These are phyloP conservation scores for Otolemur crassicaudatus DNA, from an alignment of 2,797 vertebrate genomes.

Conservation along the genomic window DNA sequence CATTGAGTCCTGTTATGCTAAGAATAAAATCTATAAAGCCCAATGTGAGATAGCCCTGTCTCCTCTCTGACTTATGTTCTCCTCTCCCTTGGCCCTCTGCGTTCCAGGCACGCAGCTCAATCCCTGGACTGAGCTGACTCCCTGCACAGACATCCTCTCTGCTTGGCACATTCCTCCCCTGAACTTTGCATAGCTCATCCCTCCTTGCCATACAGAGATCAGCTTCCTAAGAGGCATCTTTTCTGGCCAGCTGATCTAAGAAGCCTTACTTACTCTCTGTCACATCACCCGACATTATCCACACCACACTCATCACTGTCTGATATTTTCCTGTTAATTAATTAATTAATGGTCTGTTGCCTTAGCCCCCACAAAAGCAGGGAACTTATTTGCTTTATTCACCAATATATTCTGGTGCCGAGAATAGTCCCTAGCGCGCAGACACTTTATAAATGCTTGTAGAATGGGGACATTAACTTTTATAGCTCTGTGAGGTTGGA, in stretches of 20 bases:
- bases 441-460: background rate
- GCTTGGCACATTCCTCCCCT: background rate
- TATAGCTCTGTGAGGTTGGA: background rate
- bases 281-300: background rate
- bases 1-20: too few relatives aligned
- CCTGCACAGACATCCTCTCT: fast-evolving
- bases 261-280: background rate
- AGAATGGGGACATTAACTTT: background rate
- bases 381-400: background rate
- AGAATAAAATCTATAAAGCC: background rate
- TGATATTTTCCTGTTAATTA: constrained; percentile 51
- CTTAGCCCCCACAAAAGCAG: background rate
- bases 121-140: background rate
- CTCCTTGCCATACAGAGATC: background rate
- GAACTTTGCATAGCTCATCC: fast-evolving
- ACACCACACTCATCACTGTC: background rate
- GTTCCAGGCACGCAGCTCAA: background rate
- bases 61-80: background rate
- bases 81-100: fast-evolving
- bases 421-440: background rate
- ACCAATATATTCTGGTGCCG: background rate
- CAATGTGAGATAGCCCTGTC: fast-evolving
- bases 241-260: background rate
- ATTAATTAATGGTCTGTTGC: constrained; percentile 45
- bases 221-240: background rate